phyloP scores from a whole-genome alignment of 2,888 invertebrate species.

The Apomyelois bistriatella region DNA sequence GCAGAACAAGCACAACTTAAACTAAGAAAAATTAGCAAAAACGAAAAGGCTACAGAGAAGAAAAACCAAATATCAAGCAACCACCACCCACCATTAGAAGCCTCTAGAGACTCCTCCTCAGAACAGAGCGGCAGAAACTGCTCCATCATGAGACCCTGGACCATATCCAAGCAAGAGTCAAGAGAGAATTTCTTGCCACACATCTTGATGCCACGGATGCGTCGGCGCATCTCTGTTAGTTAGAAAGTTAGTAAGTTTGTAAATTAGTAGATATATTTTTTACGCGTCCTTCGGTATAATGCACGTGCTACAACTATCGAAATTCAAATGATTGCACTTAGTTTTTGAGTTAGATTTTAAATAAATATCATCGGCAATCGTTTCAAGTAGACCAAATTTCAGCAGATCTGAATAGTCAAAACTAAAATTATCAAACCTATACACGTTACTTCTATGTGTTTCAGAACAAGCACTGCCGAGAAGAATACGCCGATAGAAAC shows the following conservation, averaged over 20 bases:
- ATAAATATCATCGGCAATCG: too few relatives aligned
- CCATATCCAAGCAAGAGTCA: constrained; percentile 94
- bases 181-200: constrained; percentile 94
- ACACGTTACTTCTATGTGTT: too few relatives aligned
- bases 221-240: constrained; percentile 86
- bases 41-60: neutral
- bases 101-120: constrained; percentile 76
- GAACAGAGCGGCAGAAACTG: constrained; percentile 74
- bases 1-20: neutral
- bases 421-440: too few relatives aligned
- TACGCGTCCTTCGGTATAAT: too few relatives aligned
- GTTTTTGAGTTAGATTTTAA: too few relatives aligned
- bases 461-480: too few relatives aligned
- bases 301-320: too few relatives aligned
- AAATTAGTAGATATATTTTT: too few relatives aligned
- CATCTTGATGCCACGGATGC: constrained; percentile 93
- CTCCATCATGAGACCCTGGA: constrained; percentile 84
- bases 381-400: too few relatives aligned
- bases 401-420: too few relatives aligned
- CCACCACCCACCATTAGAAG: constrained; percentile 62
- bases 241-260: neutral
- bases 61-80: neutral
- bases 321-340: too few relatives aligned
- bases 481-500: too few relatives aligned
- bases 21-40: neutral